Evolutionary conservation across 2,888 invertebrate species (phyloP).

Genomic region (Thereva nobilitata): DNA sequence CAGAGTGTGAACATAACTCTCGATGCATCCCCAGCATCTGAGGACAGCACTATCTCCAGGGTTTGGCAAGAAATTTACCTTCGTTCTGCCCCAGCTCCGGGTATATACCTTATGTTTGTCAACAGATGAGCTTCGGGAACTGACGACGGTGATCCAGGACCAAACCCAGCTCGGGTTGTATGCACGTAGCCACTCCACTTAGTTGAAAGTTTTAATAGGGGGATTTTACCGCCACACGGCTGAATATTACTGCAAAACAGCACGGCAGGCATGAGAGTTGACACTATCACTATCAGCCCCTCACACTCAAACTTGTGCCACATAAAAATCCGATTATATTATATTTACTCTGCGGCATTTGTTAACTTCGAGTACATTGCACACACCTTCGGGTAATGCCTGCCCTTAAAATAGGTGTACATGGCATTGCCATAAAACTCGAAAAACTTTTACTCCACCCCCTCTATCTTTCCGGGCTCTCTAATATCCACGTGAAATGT

Average conservation of each 20-base stretch:
- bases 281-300: no score
- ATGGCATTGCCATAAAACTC: slow-evolving; percentile 19
- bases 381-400: neutral
- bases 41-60: neutral
- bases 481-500: slow-evolving; percentile 7
- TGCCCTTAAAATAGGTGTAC: slow-evolving; percentile 28
- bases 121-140: slow-evolving; percentile 25
- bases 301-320: no score
- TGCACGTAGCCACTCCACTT: no score
- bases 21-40: slow-evolving; percentile 8
- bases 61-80: neutral
- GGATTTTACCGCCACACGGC: no score
- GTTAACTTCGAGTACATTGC: no score
- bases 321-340: no score
- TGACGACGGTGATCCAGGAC: neutral
- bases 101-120: slow-evolving; percentile 16
- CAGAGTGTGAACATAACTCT: slow-evolving; percentile 30
- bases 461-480: neutral
- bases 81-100: neutral
- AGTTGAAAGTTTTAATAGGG: no score
- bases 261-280: no score
- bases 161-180: no score
- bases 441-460: slow-evolving; percentile 19
- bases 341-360: no score
- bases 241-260: no score